Base-by-base conservation (phyloP, 2,113 vertebrate species). In the Sinocyclocheilus anshuiensis region DNA sequence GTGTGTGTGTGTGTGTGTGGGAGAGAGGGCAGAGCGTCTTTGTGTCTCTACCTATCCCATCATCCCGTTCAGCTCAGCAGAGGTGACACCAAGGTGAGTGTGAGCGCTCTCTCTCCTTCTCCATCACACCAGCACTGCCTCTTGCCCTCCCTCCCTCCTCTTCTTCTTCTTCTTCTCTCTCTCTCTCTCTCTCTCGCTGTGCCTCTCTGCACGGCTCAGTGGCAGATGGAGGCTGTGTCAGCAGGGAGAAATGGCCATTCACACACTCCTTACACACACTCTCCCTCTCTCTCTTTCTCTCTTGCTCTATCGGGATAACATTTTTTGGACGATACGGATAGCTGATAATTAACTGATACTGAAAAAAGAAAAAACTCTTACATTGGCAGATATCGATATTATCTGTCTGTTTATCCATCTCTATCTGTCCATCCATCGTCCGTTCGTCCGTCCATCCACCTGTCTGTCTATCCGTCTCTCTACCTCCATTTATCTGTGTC, bases 141-240 rank as follows among this genome's bases (percentile, higher is more conserved):
- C 59, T 72, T 87, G 29, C 75, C 42, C 69, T 80, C 59, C 89
- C 81, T 61, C 57, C 57, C 55, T 61, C 77, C 85, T 42, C 81
- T 61, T 26, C 42, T 71, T 48, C 48, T 33, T 84, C 63, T 79
- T 9, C 42, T 75, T 83, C 39, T 71, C 75, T 81, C 26, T 53
- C 22, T 80, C 48, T 84, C 63, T 79, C 80, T 83, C 83, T 71
- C 82, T 88, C 15, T 71, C 77, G 84, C 80, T 69, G 33, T 80
- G 78, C 39, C 84, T 77, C 84, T 81, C 84, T 89, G 84, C 89
- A 96, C 95, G 97, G 96, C 96, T 96, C 95, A 91, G 95, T 97
- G 96, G 97, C 97, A 99, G 97, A 99, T 98, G 97, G 97, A 97
- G 95, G 96, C 96, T 97, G 97, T 97, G 97, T 99, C 97, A 97